Evolutionary conservation across 1,140 invertebrate genomes (phyloP).

Genomic region (Musca domestica): DNA sequence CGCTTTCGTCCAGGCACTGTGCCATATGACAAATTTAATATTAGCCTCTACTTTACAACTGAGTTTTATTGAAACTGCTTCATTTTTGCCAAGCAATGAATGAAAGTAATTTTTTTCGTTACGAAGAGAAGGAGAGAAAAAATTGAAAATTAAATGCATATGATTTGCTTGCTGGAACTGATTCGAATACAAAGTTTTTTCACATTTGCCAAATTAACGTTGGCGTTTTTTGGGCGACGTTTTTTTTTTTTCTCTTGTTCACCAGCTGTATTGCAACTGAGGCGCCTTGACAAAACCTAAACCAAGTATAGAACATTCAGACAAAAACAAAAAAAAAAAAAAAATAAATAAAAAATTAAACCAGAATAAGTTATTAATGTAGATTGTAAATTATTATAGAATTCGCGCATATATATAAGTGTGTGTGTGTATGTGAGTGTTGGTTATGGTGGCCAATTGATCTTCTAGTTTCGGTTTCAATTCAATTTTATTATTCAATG

Average conservation of each 20-base stretch:
- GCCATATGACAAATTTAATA: too few species aligned
- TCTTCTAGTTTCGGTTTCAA: neutral
- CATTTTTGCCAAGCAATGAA: too few species aligned
- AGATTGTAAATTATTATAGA: too few species aligned
- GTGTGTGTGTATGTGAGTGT: neutral
- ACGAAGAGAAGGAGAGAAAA: too few species aligned
- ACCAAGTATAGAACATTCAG: neutral
- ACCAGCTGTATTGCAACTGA: neutral
- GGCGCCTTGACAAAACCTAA: conserved; percentile 5
- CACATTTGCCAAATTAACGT: conserved; percentile 16
- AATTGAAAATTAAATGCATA: too few species aligned
- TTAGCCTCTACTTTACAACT: too few species aligned
- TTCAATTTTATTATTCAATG: neutral
- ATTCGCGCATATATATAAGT: neutral
- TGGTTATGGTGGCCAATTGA: conserved; percentile 4
- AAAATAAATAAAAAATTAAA: neutral
- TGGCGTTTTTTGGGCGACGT: conserved; percentile 11
- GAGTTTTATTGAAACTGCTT: too few species aligned
- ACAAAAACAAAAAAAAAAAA: too few species aligned
- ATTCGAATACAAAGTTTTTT: neutral
- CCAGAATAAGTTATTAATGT: too few species aligned
- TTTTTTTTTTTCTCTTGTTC: neutral
- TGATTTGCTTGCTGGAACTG: too few species aligned
- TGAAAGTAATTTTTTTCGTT: too few species aligned
- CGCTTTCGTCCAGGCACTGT: too few species aligned